A percentile compares a stretch with the other conserved stretches of the same genome.
phyloP scores from a whole-genome alignment of 2,797 vertebrate species.

The Galagoides demidoff region DNA sequence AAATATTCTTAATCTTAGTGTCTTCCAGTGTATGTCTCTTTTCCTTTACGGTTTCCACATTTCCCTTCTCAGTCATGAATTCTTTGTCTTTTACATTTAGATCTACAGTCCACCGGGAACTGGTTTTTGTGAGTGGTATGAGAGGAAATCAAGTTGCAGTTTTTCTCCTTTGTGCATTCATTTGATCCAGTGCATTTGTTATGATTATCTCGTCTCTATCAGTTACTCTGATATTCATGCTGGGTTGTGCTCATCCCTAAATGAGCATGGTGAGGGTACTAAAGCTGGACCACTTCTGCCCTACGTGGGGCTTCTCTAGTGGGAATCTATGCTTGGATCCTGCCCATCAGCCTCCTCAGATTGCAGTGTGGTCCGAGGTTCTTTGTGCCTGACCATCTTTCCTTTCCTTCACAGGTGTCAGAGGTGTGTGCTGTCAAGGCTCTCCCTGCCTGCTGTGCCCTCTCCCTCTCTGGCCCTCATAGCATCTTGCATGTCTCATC shows the following conservation, averaged over 20 bases:
- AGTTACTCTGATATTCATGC: neutral
- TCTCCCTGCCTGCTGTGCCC: neutral
- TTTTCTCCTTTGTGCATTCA: neutral
- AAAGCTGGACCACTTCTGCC: neutral
- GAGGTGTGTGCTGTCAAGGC: neutral
- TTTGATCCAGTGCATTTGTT: neutral
- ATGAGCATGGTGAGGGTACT: neutral
- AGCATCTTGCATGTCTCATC: neutral
- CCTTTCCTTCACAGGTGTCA: neutral
- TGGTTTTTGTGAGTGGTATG: neutral
- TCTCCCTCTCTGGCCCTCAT: neutral
- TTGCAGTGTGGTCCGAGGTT: neutral
- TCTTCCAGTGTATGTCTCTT: neutral
- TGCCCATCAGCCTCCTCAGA: neutral
- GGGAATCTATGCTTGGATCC: neutral
- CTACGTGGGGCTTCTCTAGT: no score
- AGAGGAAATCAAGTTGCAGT: neutral
- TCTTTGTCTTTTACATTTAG: neutral
- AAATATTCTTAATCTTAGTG: neutral
- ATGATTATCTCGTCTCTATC: neutral
- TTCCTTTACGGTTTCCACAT: neutral
- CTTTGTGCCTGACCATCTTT: neutral
- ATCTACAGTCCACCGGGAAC: neutral
- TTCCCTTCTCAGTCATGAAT: constrained; percentile 4
- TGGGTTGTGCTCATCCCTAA: neutral